Evolutionary conservation across 2,888 invertebrate genomes (phyloP).

Genomic region (Smittia aterrima): DNA sequence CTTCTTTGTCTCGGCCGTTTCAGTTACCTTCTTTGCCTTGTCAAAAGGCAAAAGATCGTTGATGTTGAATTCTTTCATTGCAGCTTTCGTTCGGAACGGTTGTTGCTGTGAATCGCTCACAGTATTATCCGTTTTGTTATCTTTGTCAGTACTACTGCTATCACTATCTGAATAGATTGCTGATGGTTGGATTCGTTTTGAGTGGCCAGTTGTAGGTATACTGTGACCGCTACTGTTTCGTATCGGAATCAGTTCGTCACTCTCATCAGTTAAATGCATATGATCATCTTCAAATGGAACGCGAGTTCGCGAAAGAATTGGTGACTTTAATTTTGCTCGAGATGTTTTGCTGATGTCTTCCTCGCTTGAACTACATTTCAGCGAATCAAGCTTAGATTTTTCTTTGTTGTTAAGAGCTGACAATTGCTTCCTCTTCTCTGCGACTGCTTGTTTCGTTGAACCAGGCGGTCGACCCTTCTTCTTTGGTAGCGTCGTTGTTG

Average conservation of each 20-base stretch:
- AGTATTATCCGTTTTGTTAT: slow-evolving; percentile 61
- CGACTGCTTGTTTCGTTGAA: slow-evolving; percentile 38
- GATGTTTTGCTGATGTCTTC: slow-evolving; percentile 54
- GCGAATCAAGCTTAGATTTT: slow-evolving; percentile 44
- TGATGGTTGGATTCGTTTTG: slow-evolving; percentile 58
- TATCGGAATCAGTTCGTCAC: slow-evolving; percentile 73
- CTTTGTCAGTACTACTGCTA: slow-evolving; percentile 52
- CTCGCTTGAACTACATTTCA: slow-evolving; percentile 63
- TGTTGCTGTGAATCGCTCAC: slow-evolving; percentile 68
- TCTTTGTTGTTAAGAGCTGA: slow-evolving; percentile 28
- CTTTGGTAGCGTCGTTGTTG: slow-evolving; percentile 52
- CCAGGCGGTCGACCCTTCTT: slow-evolving; percentile 54
- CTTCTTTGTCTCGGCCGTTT: slow-evolving; percentile 34
- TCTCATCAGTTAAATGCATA: slow-evolving; percentile 62
- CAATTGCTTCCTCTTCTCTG: slow-evolving; percentile 43
- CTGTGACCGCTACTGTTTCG: slow-evolving; percentile 48
- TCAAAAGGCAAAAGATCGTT: slow-evolving; percentile 18
- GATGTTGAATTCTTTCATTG: slow-evolving; percentile 79
- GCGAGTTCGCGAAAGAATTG: slow-evolving; percentile 56
- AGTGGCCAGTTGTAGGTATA: slow-evolving; percentile 54
- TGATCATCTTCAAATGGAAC: slow-evolving; percentile 70
- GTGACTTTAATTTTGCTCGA: slow-evolving; percentile 13
- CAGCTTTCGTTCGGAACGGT: slow-evolving; percentile 75
- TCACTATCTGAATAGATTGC: slow-evolving; percentile 85
- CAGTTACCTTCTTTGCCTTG: slow-evolving; percentile 40